Base-by-base conservation (phyloP, 2,888 invertebrate genomes). In the Oligia latruncula region DNA sequence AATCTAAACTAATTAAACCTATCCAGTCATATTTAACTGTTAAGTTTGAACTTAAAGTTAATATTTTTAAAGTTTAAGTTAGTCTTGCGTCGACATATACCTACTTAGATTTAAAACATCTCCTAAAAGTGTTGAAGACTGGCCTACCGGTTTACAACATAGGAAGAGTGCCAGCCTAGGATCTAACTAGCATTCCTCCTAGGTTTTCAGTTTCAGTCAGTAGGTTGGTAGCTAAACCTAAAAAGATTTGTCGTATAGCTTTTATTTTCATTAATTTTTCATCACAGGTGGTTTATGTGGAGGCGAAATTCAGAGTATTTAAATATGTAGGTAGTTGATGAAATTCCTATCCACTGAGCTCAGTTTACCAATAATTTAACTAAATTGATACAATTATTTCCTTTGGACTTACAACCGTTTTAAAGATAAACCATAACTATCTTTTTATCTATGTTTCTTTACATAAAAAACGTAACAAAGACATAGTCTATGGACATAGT, bases 401-500 rank as follows among this genome's bases (percentile, higher is more conserved):
- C 13, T 13, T n/a, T 35, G n/a, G 1, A 20, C 40, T 49, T 62
- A 3, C 6, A 4, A 40, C 2, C 5, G 6, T 20, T 55, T 11
- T 4, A 74, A 74, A 40, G 52, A 52, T 49, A n/a, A 35, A 35
- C 13, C n/a, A 23, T 20, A 11, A n/a, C 17, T 13, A n/a, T 73
- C 17, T 17, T 67, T 67, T 60, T 52, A 52, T 29, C 17, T 23
- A 17, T 9, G 13, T 40, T 46, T 40, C 35, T 23, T 20, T 13
- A 29, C 40, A 62, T 20, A 60, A 58, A 49, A 62, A 17, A 46
- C 17, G 60, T 40, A 43, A 82, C 66, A 77, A 43, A 76, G 60
- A 58, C 52, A 70, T 58, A 17, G n/a, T 66, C 9, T 29, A 29
- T 29, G 29, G 29, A 29, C 29, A 29, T 29, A 29, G 29, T 29